phyloP scores from a whole-genome alignment of 23 tunicate genomes.

The Oikopleura dioica region DNA sequence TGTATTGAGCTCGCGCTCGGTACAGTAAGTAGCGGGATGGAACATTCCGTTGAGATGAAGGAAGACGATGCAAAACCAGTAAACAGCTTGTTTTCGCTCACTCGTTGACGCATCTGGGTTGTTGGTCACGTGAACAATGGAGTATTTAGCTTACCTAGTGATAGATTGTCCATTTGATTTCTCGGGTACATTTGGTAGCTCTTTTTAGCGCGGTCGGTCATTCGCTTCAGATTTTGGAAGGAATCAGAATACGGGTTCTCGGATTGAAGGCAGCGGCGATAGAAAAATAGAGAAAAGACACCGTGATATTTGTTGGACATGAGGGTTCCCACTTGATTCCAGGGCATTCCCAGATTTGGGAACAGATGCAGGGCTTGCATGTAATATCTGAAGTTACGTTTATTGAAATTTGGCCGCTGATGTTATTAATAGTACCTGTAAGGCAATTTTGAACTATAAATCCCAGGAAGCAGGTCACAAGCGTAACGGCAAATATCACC shows the following conservation, averaged over 20 bases:
- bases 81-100: constrained; percentile 11
- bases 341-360: background rate
- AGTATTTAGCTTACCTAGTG: too few species aligned
- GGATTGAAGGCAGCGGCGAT: constrained; percentile 8
- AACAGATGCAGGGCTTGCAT: constrained; percentile 10
- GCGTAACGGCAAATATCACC: constrained; percentile 4
- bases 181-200: background rate
- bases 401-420: too few species aligned
- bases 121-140: too few species aligned
- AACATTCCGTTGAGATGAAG: background rate
- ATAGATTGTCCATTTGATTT: background rate
- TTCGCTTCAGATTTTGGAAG: constrained; percentile 7
- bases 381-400: too few species aligned
- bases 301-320: background rate
- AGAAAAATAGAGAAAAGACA: background rate
- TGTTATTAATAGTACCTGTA: too few species aligned
- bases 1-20: background rate
- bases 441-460: background rate
- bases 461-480: background rate
- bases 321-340: background rate
- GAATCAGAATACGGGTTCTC: background rate
- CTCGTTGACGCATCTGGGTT: background rate
- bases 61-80: background rate
- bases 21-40: constrained; percentile 6
- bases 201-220: background rate